phyloP scores from a whole-genome alignment of 2,113 vertebrate genomes.

The Malurus alboscapulatus region DNA sequence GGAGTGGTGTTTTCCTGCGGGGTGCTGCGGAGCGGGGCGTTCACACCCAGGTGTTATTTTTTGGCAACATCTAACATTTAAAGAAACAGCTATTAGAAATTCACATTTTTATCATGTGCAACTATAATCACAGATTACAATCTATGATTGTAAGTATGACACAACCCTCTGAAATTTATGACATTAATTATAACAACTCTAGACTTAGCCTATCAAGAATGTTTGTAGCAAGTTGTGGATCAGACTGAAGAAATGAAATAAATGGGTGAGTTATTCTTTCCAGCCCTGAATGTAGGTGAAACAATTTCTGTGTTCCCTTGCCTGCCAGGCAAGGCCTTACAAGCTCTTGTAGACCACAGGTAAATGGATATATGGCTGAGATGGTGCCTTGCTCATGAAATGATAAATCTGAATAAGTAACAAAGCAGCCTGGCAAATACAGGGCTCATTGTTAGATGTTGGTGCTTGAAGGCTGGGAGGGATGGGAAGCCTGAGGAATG shows the following conservation, averaged over 20 bases:
- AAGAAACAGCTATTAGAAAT: neutral
- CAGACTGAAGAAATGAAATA: neutral
- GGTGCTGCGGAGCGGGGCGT: no score
- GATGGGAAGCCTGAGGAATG: slow-evolving; percentile 5
- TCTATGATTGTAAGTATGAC: neutral
- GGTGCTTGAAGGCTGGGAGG: slow-evolving; percentile 12
- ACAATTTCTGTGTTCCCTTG: neutral
- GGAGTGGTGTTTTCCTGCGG: no score
- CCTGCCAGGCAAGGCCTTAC: slow-evolving; percentile 4
- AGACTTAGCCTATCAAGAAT: neutral
- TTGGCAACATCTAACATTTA: neutral
- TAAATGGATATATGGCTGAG: neutral
- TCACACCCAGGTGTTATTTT: neutral
- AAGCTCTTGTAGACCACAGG: neutral
- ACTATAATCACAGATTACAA: neutral
- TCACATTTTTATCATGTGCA: neutral
- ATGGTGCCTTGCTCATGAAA: neutral
- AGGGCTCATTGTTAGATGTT: neutral
- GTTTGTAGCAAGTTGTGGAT: neutral
- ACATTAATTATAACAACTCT: neutral
- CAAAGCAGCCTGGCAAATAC: slow-evolving; percentile 5
- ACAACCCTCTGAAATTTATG: neutral
- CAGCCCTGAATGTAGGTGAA: neutral
- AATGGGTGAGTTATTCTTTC: neutral
- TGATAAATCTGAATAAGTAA: slow-evolving; percentile 24